Percentiles rank a stretch among this genome's conserved stretches.
These are phyloP conservation scores for Heliconius charithonia DNA, from an alignment of 2,888 invertebrate genomes.

Conservation along the genomic window DNA sequence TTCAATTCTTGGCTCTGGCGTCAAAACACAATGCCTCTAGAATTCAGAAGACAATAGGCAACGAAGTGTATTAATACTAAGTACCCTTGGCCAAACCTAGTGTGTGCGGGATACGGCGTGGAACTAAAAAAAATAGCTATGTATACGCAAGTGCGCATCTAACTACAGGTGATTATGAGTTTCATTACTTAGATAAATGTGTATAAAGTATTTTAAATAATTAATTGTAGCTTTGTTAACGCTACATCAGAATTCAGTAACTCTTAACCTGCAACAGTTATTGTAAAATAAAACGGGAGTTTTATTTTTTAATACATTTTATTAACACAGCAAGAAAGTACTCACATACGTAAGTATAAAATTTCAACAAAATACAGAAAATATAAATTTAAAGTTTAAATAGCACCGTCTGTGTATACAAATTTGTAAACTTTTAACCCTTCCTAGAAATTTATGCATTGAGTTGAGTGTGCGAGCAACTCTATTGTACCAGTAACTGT, in stretches of 20 bases:
- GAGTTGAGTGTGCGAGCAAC: slow-evolving; percentile 38
- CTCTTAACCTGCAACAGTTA: too few species aligned
- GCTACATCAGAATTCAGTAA: too few species aligned
- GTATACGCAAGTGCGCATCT: background rate
- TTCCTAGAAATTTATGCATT: slow-evolving; percentile 43
- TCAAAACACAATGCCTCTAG: too few species aligned
- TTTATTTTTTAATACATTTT: background rate
- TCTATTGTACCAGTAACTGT: slow-evolving; percentile 28
- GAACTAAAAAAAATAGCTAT: background rate
- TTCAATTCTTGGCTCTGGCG: too few species aligned
- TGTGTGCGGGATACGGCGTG: too few species aligned
- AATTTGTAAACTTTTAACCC: slow-evolving; percentile 51
- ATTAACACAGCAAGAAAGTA: background rate
- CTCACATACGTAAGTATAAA: background rate
- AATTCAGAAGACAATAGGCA: too few species aligned
- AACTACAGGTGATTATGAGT: background rate
- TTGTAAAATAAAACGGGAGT: too few species aligned
- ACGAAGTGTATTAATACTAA: too few species aligned
- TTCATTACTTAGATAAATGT: background rate
- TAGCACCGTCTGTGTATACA: slow-evolving; percentile 40
- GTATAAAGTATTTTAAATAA: background rate
- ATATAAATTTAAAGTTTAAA: slow-evolving; percentile 48
- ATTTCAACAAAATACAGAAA: slow-evolving; percentile 23
- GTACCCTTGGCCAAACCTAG: too few species aligned
- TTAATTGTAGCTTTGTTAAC: too few species aligned